Base-by-base conservation (phyloP, 30 jellyfish, hydroid and myxozoan species). In the Aurelia aurita complex sp. Pacific region DNA sequence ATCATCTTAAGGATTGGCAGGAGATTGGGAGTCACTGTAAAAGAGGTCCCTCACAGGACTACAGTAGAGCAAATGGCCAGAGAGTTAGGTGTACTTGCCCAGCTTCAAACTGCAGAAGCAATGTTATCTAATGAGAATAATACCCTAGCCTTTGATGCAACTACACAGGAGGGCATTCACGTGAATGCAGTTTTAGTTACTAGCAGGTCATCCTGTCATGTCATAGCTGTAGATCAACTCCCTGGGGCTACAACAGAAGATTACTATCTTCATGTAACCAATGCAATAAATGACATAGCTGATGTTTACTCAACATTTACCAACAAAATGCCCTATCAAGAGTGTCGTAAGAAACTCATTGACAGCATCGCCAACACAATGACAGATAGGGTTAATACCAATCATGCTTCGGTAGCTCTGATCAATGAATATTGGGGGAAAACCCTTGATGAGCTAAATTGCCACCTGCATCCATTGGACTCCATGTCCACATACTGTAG, bases 161-260 rank as follows among this genome's bases (percentile, higher is more conserved):
- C n/a, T n/a, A n/a, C n/a, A n/a, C n/a, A n/a, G n/a, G n/a, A n/a
- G n/a, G n/a, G n/a, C n/a, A n/a, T n/a, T n/a, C n/a, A n/a, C n/a
- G n/a, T n/a, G n/a, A n/a, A n/a, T n/a, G n/a, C n/a, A n/a, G n/a
- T n/a, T n/a, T 2, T 77, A 16, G 82, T 77, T 2, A 55, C 83
- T 2, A 77, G 83, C 42, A 53, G 34, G 51, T 16, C 80, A 34
- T 7, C 36, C 16, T 12, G 64, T n/a, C 46, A 16, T 10, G 80
- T 64, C 17, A 42, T 19, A 16, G 79, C 83, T 34, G 43, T 62
- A 16, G 80, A 76, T 57, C 54, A 76, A 57, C 43, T 76, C 38
- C 63, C 88, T 55, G 88, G 88, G 52, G 88, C 83, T 42, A 16
- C 36, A 11, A 68, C 88, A 17, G 71, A 74, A 51, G 85, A 74